Evolutionary conservation across 2,797 vertebrate genomes (phyloP).

Genomic region (Scolopax rusticola): DNA sequence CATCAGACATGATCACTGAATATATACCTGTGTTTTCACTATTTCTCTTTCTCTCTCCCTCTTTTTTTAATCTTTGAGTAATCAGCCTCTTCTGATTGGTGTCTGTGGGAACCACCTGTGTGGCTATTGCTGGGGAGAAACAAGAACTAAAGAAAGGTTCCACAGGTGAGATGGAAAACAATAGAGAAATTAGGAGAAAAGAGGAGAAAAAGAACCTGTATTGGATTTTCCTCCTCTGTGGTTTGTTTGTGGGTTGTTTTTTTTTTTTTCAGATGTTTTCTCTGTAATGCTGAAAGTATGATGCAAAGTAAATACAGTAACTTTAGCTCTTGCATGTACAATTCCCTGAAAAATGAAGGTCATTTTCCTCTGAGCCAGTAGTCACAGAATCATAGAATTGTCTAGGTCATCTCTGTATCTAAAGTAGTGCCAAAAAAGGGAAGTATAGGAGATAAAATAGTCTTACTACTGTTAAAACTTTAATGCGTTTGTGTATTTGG

Average conservation of each 20-base stretch:
- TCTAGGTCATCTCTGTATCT: not conserved
- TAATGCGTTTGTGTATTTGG: not conserved
- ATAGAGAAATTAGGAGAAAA: not conserved
- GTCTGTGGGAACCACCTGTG: not conserved
- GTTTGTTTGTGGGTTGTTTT: too few species aligned
- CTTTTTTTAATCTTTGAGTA: not conserved
- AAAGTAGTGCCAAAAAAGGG: not conserved
- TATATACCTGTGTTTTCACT: not conserved
- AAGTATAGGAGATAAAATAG: not conserved
- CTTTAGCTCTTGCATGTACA: not conserved
- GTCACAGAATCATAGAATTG: not conserved
- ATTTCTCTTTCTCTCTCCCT: not conserved
- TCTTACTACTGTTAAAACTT: not conserved
- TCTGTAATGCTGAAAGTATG: not conserved
- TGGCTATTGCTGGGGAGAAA: not conserved
- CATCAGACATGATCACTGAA: not conserved
- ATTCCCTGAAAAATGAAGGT: not conserved
- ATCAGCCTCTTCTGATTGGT: not conserved
- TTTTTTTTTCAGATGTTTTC: not conserved
- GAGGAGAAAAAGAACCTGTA: not conserved
- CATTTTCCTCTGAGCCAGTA: not conserved
- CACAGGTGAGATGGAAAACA: not conserved
- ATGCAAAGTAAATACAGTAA: not conserved
- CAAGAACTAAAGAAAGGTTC: not conserved
- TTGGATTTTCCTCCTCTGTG: not conserved